Evolutionary conservation across 1,140 invertebrate species (phyloP), one percentile per base, ranked within the genome.

Genomic region (Anadara kagoshimensis): DNA sequence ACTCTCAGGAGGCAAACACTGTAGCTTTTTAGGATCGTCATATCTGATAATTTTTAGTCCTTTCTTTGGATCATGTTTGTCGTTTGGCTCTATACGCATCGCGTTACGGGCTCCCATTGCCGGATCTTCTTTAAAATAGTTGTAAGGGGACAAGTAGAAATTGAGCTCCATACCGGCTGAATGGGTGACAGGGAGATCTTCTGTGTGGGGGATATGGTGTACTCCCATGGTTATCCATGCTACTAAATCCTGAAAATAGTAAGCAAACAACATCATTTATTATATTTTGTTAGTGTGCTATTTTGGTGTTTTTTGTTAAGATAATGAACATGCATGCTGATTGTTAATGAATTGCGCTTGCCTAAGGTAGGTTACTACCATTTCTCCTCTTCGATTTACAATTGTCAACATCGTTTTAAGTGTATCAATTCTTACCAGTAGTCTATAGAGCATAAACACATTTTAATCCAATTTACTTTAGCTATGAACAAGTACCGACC

Each of bases 111-210:
- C 73, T 0, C 64, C 47, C 43, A 76, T 69, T 11, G 73, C 66
- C 3, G 81, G 79, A 58, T 76, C 72, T 61, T 78, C 76, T 4
- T 47, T 16, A 44, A 79, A 81, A 69, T 77, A 81, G 65, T 83
- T 83, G 59, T 71, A 77, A 16, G 81, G 81, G 2, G 65, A 29
- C 7, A 83, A 22, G 24, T 69, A 66, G 65, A 83, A 73, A 14
- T 44, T 65, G 5, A 83, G 67, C 16, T 74, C 58, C 41, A 51
- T 68, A 10, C 73, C 76, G 8, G 75, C 53, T 4, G 81, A 79
- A 1, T 61, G 51, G 0, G 72, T 78, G 22, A 76, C 57, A 1
- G 81, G 81, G 0, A 83, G 12, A 44, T 83, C 81, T 51, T 79
- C 79, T 11, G 75, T 69, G 16, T 62, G 59, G 16, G 81, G 80